Evolutionary conservation across 2,113 vertebrate genomes (phyloP).

Genomic region (Phalacrocorax brasilianus): DNA sequence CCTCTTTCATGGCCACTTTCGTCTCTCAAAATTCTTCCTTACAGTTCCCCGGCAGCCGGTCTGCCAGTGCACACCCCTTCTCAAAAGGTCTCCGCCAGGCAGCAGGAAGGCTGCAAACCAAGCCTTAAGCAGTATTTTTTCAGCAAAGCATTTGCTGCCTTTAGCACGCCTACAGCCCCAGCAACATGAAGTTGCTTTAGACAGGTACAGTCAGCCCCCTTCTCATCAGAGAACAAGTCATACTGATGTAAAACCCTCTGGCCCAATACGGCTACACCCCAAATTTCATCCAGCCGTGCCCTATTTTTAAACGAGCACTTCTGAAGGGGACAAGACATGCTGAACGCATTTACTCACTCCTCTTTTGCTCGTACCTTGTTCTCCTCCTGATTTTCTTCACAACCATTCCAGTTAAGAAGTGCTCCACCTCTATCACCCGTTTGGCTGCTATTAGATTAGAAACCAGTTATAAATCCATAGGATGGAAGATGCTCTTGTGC

Average conservation of each 20-base stretch:
- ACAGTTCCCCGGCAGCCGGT: not conserved
- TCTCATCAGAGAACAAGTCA: not conserved
- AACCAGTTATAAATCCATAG: not conserved
- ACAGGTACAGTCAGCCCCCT: no score
- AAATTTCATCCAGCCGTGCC: not conserved
- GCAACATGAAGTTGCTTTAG: not conserved
- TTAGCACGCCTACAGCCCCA: not conserved
- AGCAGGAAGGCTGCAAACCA: not conserved
- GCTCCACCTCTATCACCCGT: not conserved
- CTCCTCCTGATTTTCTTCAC: not conserved
- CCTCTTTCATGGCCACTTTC: not conserved
- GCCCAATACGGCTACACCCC: not conserved
- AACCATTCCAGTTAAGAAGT: not conserved
- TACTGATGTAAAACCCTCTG: not conserved
- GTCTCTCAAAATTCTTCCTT: not conserved
- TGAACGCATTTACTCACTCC: not conserved
- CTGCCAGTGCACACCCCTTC: not conserved
- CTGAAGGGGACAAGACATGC: not conserved
- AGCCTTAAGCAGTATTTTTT: fast-evolving
- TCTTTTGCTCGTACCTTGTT: not conserved
- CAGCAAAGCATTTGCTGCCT: not conserved
- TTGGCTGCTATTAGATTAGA: not conserved
- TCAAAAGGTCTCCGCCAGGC: not conserved
- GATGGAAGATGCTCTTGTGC: not conserved
- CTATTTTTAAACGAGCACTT: not conserved